phyloP scores from a whole-genome alignment of 2,797 vertebrate species.

The Microctenopoma stevenorrisi region DNA sequence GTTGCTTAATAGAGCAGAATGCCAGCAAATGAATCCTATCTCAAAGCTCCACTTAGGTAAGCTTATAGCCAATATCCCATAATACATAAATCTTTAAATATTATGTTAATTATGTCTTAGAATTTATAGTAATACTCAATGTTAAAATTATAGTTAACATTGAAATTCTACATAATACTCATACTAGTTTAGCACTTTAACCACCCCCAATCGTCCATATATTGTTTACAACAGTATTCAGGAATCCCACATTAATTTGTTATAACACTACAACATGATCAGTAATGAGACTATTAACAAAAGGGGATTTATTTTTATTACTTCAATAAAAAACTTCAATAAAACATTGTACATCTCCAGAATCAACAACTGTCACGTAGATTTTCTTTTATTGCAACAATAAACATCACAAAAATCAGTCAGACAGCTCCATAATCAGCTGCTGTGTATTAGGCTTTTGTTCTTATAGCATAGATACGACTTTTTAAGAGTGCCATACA shows the following conservation, averaged over 20 bases:
- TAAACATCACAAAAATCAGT: conserved; percentile 40
- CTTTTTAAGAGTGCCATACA: conserved; percentile 13
- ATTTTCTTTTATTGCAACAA: conserved; percentile 39
- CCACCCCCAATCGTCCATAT: not conserved
- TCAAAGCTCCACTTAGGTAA: not conserved
- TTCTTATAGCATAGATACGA: conserved; percentile 16
- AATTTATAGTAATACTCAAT: too few relatives aligned
- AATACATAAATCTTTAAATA: not conserved
- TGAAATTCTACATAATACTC: not conserved
- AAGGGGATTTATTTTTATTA: conserved; percentile 34
- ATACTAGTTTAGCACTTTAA: conserved; percentile 1
- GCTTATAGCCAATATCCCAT: not conserved
- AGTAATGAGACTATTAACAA: conserved; percentile 4
- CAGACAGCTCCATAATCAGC: conserved; percentile 17
- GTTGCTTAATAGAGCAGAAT: not conserved
- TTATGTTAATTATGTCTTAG: too few relatives aligned
- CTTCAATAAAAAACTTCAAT: conserved; percentile 20
- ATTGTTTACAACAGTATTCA: not conserved
- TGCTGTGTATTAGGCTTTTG: not conserved
- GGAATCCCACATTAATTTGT: conserved; percentile 14
- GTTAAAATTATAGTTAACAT: not conserved
- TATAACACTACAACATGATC: not conserved
- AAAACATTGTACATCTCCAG: conserved; percentile 32
- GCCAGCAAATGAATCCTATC: not conserved
- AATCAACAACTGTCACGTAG: conserved; percentile 34